Evolutionary conservation across 2,888 invertebrate species (phyloP).

Genomic region (Temnothorax unifasciatus): DNA sequence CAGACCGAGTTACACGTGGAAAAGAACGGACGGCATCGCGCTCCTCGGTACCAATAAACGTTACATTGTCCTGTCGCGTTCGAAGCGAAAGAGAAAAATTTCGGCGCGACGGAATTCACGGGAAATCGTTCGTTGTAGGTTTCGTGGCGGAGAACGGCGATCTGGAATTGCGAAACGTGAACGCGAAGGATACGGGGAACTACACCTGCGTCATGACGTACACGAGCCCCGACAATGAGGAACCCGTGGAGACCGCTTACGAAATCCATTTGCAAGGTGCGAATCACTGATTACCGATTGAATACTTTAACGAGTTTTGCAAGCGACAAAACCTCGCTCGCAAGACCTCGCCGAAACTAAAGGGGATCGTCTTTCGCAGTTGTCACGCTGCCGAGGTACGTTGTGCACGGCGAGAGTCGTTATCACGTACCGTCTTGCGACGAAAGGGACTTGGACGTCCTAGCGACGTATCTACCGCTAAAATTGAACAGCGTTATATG

Average conservation of each 20-base stretch:
- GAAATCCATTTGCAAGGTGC: conserved; percentile 78
- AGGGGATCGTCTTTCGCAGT: conserved; percentile 60
- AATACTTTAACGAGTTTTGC: background rate
- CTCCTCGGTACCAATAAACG: conserved; percentile 70
- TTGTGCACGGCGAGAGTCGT: conserved; percentile 78
- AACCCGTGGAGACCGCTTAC: conserved; percentile 75
- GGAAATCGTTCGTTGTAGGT: conserved; percentile 64
- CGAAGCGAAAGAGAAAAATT: background rate
- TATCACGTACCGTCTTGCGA: conserved; percentile 78
- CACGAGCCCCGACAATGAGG: conserved; percentile 79
- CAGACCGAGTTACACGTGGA: conserved; percentile 79
- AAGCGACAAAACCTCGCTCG: background rate
- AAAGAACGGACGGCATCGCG: conserved; percentile 74
- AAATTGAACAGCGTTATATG: conserved; percentile 79
- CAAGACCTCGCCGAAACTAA: background rate
- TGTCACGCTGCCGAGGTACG: conserved; percentile 79
- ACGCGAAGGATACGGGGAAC: conserved; percentile 79
- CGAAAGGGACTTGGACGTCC: conserved; percentile 76
- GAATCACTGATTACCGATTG: background rate
- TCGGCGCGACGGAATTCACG: background rate
- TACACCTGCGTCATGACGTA: conserved; percentile 79
- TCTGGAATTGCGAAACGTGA: conserved; percentile 77
- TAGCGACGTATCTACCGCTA: conserved; percentile 76
- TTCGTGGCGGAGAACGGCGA: conserved; percentile 78
- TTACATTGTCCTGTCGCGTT: background rate